Base-by-base conservation (phyloP, 2,797 vertebrate genomes). In the Leptatherina wallacei region DNA sequence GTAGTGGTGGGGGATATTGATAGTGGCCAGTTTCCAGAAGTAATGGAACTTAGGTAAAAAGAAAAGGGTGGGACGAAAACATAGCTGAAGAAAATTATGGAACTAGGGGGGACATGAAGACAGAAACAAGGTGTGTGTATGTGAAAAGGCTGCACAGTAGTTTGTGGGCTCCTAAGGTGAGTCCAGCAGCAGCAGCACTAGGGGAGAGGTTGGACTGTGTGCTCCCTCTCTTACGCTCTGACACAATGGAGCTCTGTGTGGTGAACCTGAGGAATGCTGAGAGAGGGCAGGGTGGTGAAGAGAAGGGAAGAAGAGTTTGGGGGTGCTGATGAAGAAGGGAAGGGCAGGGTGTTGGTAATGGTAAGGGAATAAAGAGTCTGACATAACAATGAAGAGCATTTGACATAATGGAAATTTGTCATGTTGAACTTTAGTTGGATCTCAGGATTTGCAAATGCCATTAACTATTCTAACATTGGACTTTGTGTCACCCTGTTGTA, bases 171-270 rank as follows among this genome's bases (percentile, higher is more conserved):
- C 88, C 89, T 87, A 86, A 93, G 92, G 91, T 93, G 91, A 91
- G 89, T 84, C 80, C 75, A 79, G 24, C 24, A 27, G 73, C 1
- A 49, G 78, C 77, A 85, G 81, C 78, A 74, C 75, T 69, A 67
- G 78, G 86, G 67, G 87, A 85, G 90, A 80, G 75, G 83, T 69
- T 83, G 82, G 85, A 83, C 84, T 84, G 84, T 66, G 69, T n/a
- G 75, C 80, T 82, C 83, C 87, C 86, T 87, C 86, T 82, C 85
- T 73, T 59, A 85, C 87, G 57, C 74, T 54, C 69, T 75, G 77
- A 85, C 85, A 94, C 94, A 95, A 95, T 91, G 92, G 79, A 78
- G 73, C 92, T 93, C 93, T 95, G 91, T 95, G 85, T 88, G 91
- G 87, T 22, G 18, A 82, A 87, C 84, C 85, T 87, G 75, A 85